A percentile compares a stretch with the other conserved stretches of the same genome.
Conservation (phyloP, 2,113 vertebrate genomes). For the Echinops telfairi region DNA sequence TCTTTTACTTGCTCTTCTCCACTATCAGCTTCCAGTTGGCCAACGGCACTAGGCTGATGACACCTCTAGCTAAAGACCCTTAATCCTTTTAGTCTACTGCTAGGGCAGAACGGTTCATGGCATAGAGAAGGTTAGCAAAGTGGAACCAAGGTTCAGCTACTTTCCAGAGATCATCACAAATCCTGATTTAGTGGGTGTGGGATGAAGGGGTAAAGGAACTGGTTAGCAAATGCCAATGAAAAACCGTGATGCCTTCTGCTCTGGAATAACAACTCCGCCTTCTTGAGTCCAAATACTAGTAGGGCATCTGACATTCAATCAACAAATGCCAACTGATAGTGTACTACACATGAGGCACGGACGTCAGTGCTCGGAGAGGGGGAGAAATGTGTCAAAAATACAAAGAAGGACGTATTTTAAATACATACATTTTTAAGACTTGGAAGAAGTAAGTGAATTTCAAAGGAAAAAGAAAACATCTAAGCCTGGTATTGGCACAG, state of each 20-base stretch:
- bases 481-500: neutral
- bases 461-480: neutral
- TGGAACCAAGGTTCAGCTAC: neutral
- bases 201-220: neutral
- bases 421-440: neutral
- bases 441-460: neutral
- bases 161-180: neutral
- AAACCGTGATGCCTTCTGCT: neutral
- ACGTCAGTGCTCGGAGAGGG: no score
- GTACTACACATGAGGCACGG: fast-evolving
- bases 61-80: neutral
- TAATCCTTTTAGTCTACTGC: neutral
- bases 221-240: fast-evolving
- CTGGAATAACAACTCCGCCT: no score
- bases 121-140: neutral
- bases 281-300: neutral
- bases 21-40: neutral
- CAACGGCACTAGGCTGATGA: neutral
- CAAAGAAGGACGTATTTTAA: fast-evolving
- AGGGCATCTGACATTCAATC: neutral
- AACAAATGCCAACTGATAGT: neutral
- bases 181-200: fast-evolving
- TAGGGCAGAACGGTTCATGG: neutral
- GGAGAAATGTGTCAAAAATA: fast-evolving
- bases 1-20: neutral